Conservation (phyloP, 2,888 invertebrate species). For the Epinotia demarniana region DNA sequence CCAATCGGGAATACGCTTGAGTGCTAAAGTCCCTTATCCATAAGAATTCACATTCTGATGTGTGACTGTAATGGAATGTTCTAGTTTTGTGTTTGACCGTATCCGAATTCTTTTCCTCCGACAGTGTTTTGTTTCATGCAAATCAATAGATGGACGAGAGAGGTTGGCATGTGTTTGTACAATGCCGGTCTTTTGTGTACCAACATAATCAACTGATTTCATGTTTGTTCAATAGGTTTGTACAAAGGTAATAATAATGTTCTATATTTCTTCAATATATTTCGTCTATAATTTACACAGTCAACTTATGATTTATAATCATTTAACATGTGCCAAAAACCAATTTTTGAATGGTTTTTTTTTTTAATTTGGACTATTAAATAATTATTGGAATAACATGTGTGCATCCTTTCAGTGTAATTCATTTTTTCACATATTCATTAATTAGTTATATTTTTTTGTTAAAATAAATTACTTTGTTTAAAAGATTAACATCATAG, state of each 20-base stretch:
- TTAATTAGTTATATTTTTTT: too few species aligned
- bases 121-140: constrained; percentile 3
- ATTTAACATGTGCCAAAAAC: too few species aligned
- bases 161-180: not conserved
- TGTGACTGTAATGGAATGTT: constrained; percentile 3
- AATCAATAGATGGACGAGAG: too few species aligned
- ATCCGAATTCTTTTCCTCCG: not conserved
- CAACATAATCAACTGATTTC: not conserved
- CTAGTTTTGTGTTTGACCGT: constrained; percentile 2
- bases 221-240: not conserved
- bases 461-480: too few species aligned
- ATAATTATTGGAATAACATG: not conserved
- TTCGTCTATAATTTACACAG: too few species aligned
- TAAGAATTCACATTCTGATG: constrained; percentile 23
- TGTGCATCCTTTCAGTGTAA: too few species aligned
- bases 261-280: too few species aligned
- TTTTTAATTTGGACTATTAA: not conserved
- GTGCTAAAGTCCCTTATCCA: constrained; percentile 37
- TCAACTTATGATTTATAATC: too few species aligned
- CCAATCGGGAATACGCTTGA: constrained; percentile 35
- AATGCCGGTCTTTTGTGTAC: not conserved
- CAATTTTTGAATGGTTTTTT: not conserved
- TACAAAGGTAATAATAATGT: not conserved
- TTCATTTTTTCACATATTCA: too few species aligned
- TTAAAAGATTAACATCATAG: too few species aligned